A percentile compares a stretch with the other conserved stretches of the same genome.
phyloP scores from a whole-genome alignment of 2,888 invertebrate genomes.

The Lasioglossum lativentre region DNA sequence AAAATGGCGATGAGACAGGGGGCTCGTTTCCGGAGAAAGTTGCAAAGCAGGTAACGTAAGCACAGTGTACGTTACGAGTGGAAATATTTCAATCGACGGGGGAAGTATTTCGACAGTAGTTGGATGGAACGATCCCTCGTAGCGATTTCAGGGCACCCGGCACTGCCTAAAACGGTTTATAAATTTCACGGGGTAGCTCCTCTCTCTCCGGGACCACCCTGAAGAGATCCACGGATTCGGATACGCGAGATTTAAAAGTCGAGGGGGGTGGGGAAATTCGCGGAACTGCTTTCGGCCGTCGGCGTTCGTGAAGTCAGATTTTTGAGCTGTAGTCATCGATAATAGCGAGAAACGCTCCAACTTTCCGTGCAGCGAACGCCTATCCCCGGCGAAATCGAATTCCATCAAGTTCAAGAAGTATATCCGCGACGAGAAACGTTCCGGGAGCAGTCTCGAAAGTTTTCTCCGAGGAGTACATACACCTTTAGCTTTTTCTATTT shows the following conservation, averaged over 20 bases:
- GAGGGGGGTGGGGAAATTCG: constrained; percentile 13
- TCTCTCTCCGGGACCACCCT: neutral
- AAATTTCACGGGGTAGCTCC: neutral
- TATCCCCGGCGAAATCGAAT: constrained; percentile 65
- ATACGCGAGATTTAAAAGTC: constrained; percentile 38
- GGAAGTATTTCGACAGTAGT: neutral
- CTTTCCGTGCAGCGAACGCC: constrained; percentile 39
- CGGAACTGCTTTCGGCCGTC: constrained; percentile 20
- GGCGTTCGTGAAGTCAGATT: constrained; percentile 57
- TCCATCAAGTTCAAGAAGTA: constrained; percentile 65
- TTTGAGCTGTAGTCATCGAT: constrained; percentile 57
- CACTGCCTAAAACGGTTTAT: constrained; percentile 8
- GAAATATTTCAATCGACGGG: constrained; percentile 15
- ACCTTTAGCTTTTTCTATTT: constrained; percentile 40
- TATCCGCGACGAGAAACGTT: constrained; percentile 59
- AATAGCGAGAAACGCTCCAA: constrained; percentile 49
- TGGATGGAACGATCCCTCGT: constrained; percentile 5
- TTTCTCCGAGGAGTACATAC: constrained; percentile 39
- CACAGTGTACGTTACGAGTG: neutral
- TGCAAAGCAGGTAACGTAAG: neutral
- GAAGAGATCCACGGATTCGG: constrained; percentile 45
- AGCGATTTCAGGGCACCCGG: constrained; percentile 15
- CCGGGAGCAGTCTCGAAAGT: constrained; percentile 58
- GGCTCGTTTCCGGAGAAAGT: neutral
- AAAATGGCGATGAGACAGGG: neutral